Conservation (phyloP, 2,888 invertebrate species). For the Bombylius major region DNA sequence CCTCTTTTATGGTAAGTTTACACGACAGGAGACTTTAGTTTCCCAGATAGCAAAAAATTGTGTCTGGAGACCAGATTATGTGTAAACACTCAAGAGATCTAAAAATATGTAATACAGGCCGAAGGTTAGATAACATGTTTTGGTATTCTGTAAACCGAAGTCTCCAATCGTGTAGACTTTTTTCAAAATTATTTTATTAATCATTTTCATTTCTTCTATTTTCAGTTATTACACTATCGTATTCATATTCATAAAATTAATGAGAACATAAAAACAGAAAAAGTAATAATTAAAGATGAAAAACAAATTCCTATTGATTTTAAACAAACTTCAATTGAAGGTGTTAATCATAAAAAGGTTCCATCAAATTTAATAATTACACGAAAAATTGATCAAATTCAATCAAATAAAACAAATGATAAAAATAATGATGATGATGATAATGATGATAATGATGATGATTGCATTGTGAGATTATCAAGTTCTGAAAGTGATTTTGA, state of each 20-base stretch:
- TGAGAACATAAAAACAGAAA: slow-evolving; percentile 9
- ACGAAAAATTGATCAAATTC: slow-evolving; percentile 20
- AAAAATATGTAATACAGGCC: too few species aligned
- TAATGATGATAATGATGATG: too few species aligned
- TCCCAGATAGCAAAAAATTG: too few species aligned
- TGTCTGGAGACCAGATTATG: too few species aligned
- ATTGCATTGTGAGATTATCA: background rate
- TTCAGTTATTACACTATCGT: slow-evolving; percentile 26
- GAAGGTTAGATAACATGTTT: too few species aligned
- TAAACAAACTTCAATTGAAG: slow-evolving; percentile 24
- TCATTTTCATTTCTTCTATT: background rate
- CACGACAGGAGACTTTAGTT: too few species aligned
- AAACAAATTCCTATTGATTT: slow-evolving; percentile 21
- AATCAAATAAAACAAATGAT: background rate
- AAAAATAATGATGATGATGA: too few species aligned
- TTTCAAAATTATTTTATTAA: too few species aligned
- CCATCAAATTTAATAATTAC: slow-evolving; percentile 29
- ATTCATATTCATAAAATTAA: slow-evolving; percentile 26
- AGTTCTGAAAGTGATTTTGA: slow-evolving; percentile 17
- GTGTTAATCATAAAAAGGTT: slow-evolving; percentile 28
- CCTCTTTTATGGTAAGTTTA: too few species aligned
- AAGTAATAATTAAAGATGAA: slow-evolving; percentile 14
- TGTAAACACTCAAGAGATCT: too few species aligned
- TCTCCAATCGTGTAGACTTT: too few species aligned
- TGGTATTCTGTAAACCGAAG: too few species aligned